Conservation (phyloP, 2,888 invertebrate species). For the Anagyrus pseudococci region DNA sequence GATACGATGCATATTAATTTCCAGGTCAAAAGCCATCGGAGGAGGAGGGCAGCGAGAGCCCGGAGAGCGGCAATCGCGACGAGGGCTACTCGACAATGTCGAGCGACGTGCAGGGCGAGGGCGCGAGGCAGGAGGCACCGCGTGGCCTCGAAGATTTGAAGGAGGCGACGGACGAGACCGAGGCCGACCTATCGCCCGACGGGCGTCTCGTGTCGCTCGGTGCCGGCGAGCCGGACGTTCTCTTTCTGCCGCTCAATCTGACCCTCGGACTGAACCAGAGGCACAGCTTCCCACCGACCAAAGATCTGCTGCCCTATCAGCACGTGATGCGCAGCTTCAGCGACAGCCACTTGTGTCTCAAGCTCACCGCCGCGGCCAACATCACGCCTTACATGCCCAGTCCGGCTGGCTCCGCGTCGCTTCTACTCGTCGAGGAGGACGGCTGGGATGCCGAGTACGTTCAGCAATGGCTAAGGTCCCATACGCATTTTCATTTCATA, state of each 20-base stretch:
- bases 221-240: slow-evolving; percentile 70
- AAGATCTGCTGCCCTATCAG: slow-evolving; percentile 74
- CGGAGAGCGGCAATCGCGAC: slow-evolving; percentile 79
- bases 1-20: too few relatives aligned
- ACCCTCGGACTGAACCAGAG: slow-evolving; percentile 69
- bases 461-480: slow-evolving; percentile 76
- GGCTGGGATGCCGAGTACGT: slow-evolving; percentile 76
- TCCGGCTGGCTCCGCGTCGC: slow-evolving; percentile 50
- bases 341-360: slow-evolving; percentile 76
- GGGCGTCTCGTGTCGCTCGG: slow-evolving; percentile 67
- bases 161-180: slow-evolving; percentile 77
- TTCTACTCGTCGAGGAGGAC: slow-evolving; percentile 56
- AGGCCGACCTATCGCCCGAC: slow-evolving; percentile 63
- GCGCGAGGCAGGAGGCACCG: slow-evolving; percentile 66
- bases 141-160: slow-evolving; percentile 75
- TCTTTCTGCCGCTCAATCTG: slow-evolving; percentile 74
- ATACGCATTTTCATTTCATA: too few relatives aligned
- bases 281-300: slow-evolving; percentile 76
- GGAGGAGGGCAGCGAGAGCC: slow-evolving; percentile 76
- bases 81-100: slow-evolving; percentile 87
- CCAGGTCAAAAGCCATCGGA: slow-evolving; percentile 67
- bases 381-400: slow-evolving; percentile 36
- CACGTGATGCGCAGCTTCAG: slow-evolving; percentile 78
- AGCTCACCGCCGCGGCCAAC: slow-evolving; percentile 67
- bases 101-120: slow-evolving; percentile 79